These are phyloP conservation scores for Magallana gigas DNA, from an alignment of 1,140 invertebrate species.

Conservation along the genomic window DNA sequence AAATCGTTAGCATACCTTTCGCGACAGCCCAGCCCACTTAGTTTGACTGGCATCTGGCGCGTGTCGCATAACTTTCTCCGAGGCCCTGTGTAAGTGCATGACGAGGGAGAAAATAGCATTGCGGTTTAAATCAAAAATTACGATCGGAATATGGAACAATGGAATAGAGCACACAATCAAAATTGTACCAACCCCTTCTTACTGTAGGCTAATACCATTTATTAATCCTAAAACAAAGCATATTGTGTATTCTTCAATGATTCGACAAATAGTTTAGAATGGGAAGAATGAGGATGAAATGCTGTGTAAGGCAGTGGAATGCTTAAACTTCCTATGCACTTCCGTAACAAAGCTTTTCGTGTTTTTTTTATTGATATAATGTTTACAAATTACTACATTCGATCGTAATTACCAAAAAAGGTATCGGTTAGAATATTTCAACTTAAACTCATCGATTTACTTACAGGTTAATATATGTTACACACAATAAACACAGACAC, in stretches of 20 bases:
- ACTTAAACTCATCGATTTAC: no score
- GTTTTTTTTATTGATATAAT: no score
- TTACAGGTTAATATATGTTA: no score
- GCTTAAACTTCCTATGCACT: neutral
- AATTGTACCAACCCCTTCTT: neutral
- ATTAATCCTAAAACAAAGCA: neutral
- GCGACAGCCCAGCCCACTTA: constrained; percentile 1
- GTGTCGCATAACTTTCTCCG: constrained; percentile 23
- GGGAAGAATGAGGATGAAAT: neutral
- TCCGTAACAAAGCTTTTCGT: no score
- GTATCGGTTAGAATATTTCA: no score
- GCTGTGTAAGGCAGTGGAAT: neutral
- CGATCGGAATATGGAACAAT: constrained; percentile 5
- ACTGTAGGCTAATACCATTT: neutral
- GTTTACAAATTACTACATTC: no score
- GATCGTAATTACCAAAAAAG: no score
- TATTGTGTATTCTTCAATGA: neutral
- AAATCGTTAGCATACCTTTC: constrained; percentile 23
- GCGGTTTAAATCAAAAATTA: neutral
- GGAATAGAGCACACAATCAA: neutral
- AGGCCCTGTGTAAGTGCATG: neutral
- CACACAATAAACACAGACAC: no score
- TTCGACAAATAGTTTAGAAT: neutral
- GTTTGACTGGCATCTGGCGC: constrained; percentile 26
- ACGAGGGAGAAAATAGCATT: neutral